These are phyloP conservation scores for Euplagia quadripunctaria DNA, from an alignment of 2,888 invertebrate genomes.

Conservation along the genomic window DNA sequence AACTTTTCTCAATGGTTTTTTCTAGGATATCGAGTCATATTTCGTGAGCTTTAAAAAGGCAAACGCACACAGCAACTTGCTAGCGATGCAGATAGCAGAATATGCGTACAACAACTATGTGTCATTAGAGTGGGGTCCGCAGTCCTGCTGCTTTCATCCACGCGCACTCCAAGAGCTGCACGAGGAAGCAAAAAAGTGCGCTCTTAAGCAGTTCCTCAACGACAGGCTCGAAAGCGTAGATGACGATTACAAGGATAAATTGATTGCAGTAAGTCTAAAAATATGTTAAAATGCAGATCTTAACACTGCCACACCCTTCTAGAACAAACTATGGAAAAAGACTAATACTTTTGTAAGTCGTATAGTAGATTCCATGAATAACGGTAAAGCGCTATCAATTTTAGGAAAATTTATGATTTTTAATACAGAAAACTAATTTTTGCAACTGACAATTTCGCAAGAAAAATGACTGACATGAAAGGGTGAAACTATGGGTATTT, in stretches of 20 bases:
- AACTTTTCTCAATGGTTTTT: background rate
- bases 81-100: conserved; percentile 43
- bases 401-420: too few relatives aligned
- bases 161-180: conserved; percentile 32
- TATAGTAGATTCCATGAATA: too few relatives aligned
- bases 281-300: too few relatives aligned
- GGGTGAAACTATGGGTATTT: too few relatives aligned
- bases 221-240: conserved; percentile 21
- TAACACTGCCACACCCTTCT: background rate
- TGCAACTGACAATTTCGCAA: too few relatives aligned
- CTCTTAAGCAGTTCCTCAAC: conserved; percentile 31
- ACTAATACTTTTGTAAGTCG: background rate
- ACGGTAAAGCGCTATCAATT: too few relatives aligned
- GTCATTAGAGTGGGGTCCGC: conserved; percentile 37
- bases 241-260: conserved; percentile 33
- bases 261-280: conserved; percentile 17
- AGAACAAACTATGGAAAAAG: background rate
- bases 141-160: conserved; percentile 44
- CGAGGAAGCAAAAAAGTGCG: conserved; percentile 10
- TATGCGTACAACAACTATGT: conserved; percentile 43
- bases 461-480: too few relatives aligned
- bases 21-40: conserved; percentile 40
- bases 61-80: conserved; percentile 46
- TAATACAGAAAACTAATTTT: too few relatives aligned
- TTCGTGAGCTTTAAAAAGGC: conserved; percentile 32